A percentile compares a stretch with the other conserved stretches of the same genome.
Evolutionary conservation across 2,888 invertebrate genomes (phyloP).

Genomic region (Scelioninae gen. 2): DNA sequence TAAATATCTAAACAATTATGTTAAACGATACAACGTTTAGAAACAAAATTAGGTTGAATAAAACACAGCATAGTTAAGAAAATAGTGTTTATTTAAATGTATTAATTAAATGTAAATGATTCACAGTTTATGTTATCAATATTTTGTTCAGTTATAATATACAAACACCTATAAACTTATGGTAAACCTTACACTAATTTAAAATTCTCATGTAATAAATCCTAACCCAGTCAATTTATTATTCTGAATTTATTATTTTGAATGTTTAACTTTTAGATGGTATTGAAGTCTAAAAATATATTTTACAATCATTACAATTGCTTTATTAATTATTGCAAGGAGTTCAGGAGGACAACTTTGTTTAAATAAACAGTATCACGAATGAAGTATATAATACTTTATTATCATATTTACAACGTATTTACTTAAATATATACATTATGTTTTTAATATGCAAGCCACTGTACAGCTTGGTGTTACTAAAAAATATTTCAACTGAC

Average conservation of each 20-base stretch:
- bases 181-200: conserved; percentile 10
- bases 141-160: conserved; percentile 25
- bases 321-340: conserved; percentile 14
- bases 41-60: not conserved
- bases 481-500: conserved; percentile 13
- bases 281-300: conserved; percentile 6
- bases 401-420: conserved; percentile 48
- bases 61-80: conserved; percentile 29
- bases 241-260: not conserved
- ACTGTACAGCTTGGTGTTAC: conserved; percentile 31
- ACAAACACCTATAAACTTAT: conserved; percentile 35
- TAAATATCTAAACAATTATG: too few species aligned
- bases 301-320: not conserved
- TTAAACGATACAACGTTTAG: too few species aligned
- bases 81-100: conserved; percentile 50
- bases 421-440: conserved; percentile 49
- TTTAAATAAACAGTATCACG: conserved; percentile 41
- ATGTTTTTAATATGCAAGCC: conserved; percentile 42
- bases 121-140: conserved; percentile 24
- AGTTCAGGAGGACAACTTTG: conserved; percentile 27
- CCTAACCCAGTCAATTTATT: conserved; percentile 1
- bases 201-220: conserved; percentile 9
- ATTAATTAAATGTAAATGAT: conserved; percentile 22
- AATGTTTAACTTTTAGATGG: conserved; percentile 1
- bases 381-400: conserved; percentile 52